A percentile compares a stretch with the other conserved stretches of the same genome.
These are phyloP conservation scores for Coleophora deauratella DNA, from an alignment of 2,888 invertebrate species.

Conservation along the genomic window DNA sequence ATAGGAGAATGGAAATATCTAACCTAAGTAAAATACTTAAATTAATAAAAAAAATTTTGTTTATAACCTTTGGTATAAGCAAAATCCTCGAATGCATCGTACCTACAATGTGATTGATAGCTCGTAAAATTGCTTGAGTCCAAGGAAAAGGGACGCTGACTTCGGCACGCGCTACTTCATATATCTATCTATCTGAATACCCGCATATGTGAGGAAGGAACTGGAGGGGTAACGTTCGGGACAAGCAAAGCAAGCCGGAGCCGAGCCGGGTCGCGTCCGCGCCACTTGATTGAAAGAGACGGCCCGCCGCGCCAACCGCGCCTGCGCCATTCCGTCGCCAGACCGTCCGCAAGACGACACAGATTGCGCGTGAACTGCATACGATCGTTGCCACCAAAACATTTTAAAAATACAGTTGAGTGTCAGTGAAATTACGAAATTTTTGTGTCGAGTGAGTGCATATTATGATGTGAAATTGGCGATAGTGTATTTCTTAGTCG, in stretches of 20 bases:
- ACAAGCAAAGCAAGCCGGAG: not conserved
- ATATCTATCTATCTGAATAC: too few relatives aligned
- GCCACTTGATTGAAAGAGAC: not conserved
- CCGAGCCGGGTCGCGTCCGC: not conserved
- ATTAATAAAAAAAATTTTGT: too few relatives aligned
- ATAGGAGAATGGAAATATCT: too few relatives aligned
- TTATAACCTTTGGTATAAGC: too few relatives aligned
- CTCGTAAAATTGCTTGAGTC: too few relatives aligned
- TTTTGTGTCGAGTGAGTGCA: conserved; percentile 4
- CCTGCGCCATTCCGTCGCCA: not conserved
- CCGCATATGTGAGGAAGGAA: too few relatives aligned
- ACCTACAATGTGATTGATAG: too few relatives aligned
- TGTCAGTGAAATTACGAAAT: not conserved
- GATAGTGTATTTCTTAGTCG: conserved; percentile 55
- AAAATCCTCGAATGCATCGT: too few relatives aligned
- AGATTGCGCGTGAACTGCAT: conserved; percentile 5
- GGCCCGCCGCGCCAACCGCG: not conserved
- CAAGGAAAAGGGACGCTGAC: too few relatives aligned
- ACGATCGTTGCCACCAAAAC: not conserved
- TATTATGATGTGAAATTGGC: conserved; percentile 38
- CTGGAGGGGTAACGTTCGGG: not conserved
- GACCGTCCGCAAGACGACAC: conserved; percentile 3
- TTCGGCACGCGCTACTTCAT: too few relatives aligned
- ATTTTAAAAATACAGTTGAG: not conserved
- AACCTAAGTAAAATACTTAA: too few relatives aligned